Base-by-base conservation (phyloP, 2,888 invertebrate species). In the Agonum fuliginosum region DNA sequence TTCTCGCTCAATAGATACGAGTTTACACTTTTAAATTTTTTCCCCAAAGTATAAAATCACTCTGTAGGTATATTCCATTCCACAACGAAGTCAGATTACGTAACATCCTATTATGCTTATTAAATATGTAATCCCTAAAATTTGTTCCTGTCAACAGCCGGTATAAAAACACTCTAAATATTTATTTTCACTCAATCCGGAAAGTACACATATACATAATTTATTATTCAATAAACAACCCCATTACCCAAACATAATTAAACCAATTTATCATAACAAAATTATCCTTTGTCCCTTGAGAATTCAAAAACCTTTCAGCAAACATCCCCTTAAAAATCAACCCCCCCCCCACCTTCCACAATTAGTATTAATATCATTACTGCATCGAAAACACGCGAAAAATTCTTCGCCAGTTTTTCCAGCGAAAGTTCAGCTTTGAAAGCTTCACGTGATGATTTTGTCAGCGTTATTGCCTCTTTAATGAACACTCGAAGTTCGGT, bases 401-500 rank as follows among this genome's bases (percentile, higher is more conserved):
- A 62, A 62, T 17, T 54, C 24, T 1, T 24, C 22, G 14, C 27
- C 17, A 62, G 30, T 27, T 17, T 30, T 30, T 27, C 17, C 30
- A 14, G 30, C 30, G 30, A 62, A 62, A 62, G 17, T 17, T 8
- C 17, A 8, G 58, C 58, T 62, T 62, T 62, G 27, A 62, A 62
- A 62, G 58, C 30, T 30, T 54, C 54, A 58, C 12, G 12, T 12
- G 17, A 30, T 62, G 58, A 62, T 30, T 62, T 30, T 62, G 58
- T 58, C 58, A 27, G 19, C 41, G 37, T 67, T 67, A 67, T 67
- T 67, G 67, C 67, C 67, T 41, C 41, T 41, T 65, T 67, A 67
- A 67, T 67, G 67, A 67, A 67, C 67, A 67, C 67, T 67, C 67
- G 41, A 67, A 67, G 20, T 41, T 30, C 10, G 65, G 34, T 67